Base-by-base conservation (phyloP, 2,113 vertebrate genomes). In the Strix uralensis region DNA sequence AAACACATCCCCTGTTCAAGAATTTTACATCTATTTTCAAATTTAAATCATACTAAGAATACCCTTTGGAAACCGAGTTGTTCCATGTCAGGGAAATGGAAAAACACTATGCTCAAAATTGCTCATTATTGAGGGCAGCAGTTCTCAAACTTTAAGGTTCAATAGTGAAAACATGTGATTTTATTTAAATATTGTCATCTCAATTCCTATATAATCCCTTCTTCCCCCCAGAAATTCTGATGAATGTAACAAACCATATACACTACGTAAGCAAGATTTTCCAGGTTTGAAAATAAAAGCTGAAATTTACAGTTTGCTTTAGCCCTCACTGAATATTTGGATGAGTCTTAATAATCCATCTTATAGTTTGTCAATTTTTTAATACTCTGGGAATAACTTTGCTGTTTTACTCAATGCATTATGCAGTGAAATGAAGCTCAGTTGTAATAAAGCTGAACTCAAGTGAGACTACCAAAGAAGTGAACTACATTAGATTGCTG, bases 181-280 rank as follows among this genome's bases (percentile, higher is more conserved):
- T 98, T 97, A 97, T 98, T 98, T 98, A 97, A 97, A 96, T 98
- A 98, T 94, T 94, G 82, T 96, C 90, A 92, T 92, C 93, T 96
- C 96, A 86, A 94, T 96, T 97, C 96, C 97, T 98, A 95, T 94
- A 97, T 94, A 98, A 96, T 91, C 55, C 65, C 59, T 69, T 86
- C 75, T 93, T 38, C n/a, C 51, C 85, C 91, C 74, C 51, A 12
- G 46, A 84, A 95, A 94, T 95, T 86, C 72, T 92, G 95, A 96
- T 92, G 81, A 96, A 96, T 91, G 72, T 81, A 75, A 94, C 84
- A 89, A 97, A 90, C 92, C n/a, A 2, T 96, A 95, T 96, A 97
- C 89, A 96, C 49, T 86, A 74, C 23, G 75, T 92, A 93, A 97
- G 96, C 90, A 96, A 97, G 94, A 97, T 95, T 95, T 94, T 79